A percentile compares a stretch with the other conserved stretches of the same genome.
Evolutionary conservation across 2,888 invertebrate genomes (phyloP).

Genomic region (Habrosyne pyritoides): DNA sequence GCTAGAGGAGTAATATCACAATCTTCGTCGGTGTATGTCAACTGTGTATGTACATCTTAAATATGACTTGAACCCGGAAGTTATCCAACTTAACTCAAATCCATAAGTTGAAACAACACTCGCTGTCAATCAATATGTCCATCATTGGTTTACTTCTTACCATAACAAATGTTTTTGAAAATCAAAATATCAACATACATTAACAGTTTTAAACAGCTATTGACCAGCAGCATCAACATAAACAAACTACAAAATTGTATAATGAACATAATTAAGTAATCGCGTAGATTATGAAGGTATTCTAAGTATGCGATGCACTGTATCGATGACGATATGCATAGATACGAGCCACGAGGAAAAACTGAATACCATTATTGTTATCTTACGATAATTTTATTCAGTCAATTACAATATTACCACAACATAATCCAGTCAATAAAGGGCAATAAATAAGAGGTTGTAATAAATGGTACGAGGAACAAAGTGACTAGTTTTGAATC

Average conservation of each 20-base stretch:
- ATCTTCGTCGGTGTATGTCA: too few species aligned
- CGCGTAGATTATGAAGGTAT: background rate
- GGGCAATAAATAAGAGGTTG: background rate
- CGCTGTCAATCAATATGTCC: background rate
- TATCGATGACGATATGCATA: background rate
- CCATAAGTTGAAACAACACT: slow-evolving; percentile 33
- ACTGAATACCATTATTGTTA: slow-evolving; percentile 2
- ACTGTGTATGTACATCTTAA: slow-evolving; percentile 41
- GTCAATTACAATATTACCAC: slow-evolving; percentile 12
- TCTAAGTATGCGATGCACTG: background rate
- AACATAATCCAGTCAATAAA: background rate
- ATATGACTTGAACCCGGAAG: slow-evolving; percentile 53
- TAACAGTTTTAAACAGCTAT: background rate
- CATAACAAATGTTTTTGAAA: background rate
- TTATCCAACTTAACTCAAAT: slow-evolving; percentile 34
- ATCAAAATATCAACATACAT: background rate
- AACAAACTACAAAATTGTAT: background rate
- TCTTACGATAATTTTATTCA: background rate
- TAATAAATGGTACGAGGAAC: slow-evolving; percentile 15
- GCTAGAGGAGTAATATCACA: too few species aligned
- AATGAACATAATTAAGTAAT: background rate
- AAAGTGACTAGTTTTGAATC: slow-evolving; percentile 41
- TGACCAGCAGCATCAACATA: background rate
- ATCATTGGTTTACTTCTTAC: background rate
- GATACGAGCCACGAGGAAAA: slow-evolving; percentile 4